Evolutionary conservation across 2,888 invertebrate species (phyloP).

Genomic region (Gastrophysa polygoni): DNA sequence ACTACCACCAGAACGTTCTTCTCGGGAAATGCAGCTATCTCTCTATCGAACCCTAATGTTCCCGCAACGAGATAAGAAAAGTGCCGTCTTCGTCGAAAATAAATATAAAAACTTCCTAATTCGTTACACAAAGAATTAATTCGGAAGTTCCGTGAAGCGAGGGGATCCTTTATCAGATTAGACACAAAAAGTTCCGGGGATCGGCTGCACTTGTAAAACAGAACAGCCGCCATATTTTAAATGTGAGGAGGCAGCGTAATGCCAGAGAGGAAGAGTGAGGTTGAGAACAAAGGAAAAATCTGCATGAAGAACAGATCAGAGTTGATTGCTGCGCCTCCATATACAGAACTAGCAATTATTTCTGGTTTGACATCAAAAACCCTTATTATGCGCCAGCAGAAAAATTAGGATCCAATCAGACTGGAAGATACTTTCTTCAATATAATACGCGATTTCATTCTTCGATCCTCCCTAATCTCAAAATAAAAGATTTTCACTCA

Average conservation of each 20-base stretch:
- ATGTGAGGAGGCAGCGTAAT: constrained; percentile 18
- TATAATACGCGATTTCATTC: no score
- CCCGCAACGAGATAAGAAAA: constrained; percentile 29
- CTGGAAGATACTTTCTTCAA: no score
- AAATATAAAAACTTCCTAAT: constrained; percentile 39
- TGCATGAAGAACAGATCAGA: constrained; percentile 1
- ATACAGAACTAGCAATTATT: no score
- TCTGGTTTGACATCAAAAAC: no score
- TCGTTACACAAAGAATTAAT: constrained; percentile 40
- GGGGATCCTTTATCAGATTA: constrained; percentile 39
- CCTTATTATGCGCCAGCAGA: no score
- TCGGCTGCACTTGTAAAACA: constrained; percentile 39
- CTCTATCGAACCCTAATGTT: constrained; percentile 11
- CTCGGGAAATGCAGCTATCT: constrained; percentile 1
- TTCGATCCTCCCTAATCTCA: no score
- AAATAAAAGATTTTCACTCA: no score
- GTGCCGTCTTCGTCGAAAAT: constrained; percentile 28
- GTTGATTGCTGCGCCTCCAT: neutral
- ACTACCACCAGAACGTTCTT: neutral
- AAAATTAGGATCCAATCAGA: no score
- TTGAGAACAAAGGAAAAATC: constrained; percentile 14
- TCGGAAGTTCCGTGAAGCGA: constrained; percentile 27
- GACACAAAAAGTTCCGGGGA: constrained; percentile 32
- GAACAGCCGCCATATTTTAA: constrained; percentile 35
- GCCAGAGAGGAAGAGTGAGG: constrained; percentile 15